Conservation (phyloP, 2,797 vertebrate species). For the Chaetodon trifasciatus region DNA sequence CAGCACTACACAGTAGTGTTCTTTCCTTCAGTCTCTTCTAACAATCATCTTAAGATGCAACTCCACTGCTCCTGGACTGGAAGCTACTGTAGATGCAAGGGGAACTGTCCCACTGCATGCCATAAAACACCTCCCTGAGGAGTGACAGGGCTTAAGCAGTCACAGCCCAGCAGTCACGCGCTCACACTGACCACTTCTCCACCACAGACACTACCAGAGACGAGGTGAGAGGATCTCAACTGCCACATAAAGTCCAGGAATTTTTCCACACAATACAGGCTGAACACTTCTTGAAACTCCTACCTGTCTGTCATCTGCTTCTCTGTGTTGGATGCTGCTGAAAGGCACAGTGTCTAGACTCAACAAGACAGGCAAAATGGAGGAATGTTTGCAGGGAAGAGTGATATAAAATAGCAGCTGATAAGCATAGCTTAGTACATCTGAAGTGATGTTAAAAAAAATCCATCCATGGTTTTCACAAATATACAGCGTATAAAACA, state of each 20-base stretch:
- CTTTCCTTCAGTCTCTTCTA: constrained; percentile 69
- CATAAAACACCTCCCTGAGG: constrained; percentile 87
- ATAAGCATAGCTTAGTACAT: constrained; percentile 87
- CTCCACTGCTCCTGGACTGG: constrained; percentile 69
- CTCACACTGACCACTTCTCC: constrained; percentile 54
- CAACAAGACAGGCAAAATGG: constrained; percentile 51
- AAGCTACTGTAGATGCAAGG: constrained; percentile 83
- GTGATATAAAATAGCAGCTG: constrained; percentile 86
- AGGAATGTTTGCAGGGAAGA: constrained; percentile 81
- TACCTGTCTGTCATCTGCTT: constrained; percentile 31
- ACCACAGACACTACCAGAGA: constrained; percentile 31
- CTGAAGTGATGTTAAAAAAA: constrained; percentile 71
- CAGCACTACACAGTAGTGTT: constrained; percentile 88
- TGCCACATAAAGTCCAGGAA: constrained; percentile 48
- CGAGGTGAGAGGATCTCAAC: constrained; percentile 37
- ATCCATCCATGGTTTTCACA: constrained; percentile 79
- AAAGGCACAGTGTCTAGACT: constrained; percentile 45
- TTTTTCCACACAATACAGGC: constrained; percentile 39
- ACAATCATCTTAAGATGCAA: constrained; percentile 63
- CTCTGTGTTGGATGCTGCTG: constrained; percentile 28
- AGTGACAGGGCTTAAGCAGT: constrained; percentile 86
- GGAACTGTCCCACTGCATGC: constrained; percentile 77
- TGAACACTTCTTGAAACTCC: constrained; percentile 33
- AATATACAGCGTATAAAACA: constrained; percentile 79
- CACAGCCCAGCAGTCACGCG: constrained; percentile 75